Percentiles rank a stretch among this genome's conserved stretches.
Evolutionary conservation across 92 coral and sea anemone genomes (phyloP).

Genomic region (Phenganax subtilis): DNA sequence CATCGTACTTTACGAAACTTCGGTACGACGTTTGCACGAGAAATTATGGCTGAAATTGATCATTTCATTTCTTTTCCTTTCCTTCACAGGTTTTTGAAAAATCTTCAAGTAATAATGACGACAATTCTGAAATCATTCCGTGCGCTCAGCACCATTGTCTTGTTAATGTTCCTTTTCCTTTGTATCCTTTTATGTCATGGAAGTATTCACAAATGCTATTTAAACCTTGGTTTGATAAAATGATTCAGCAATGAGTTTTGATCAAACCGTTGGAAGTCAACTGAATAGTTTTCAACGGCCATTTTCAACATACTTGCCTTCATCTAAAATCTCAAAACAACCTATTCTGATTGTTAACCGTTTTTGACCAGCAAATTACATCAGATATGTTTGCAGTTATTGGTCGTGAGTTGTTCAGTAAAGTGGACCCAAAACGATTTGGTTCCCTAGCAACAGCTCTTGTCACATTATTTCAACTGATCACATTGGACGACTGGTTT

Average conservation of each 20-base stretch:
- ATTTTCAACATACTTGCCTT: neutral
- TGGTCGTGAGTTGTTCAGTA: slow-evolving; percentile 90
- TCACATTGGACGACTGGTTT: slow-evolving; percentile 96
- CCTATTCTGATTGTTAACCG: neutral
- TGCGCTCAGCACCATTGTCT: slow-evolving; percentile 94
- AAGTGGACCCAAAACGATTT: slow-evolving; percentile 76
- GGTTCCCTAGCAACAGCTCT: slow-evolving; percentile 88
- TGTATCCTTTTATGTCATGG: slow-evolving; percentile 70
- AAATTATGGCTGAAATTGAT: neutral
- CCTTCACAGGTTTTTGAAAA: slow-evolving; percentile 69
- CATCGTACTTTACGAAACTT: neutral
- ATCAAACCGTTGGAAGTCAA: no score
- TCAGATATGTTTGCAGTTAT: slow-evolving; percentile 98
- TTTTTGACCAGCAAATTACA: neutral
- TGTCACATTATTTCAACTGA: slow-evolving; percentile 89
- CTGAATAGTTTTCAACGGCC: no score
- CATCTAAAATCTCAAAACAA: neutral
- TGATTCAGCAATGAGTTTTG: neutral
- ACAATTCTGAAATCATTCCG: slow-evolving; percentile 93
- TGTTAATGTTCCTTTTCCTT: slow-evolving; percentile 84
- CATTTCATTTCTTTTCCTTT: slow-evolving; percentile 7
- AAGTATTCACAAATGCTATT: neutral
- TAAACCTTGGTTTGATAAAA: neutral
- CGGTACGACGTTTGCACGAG: neutral
- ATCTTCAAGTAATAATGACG: slow-evolving; percentile 96